Conservation (phyloP, 2,113 vertebrate species). For the Ctenomys sociabilis region DNA sequence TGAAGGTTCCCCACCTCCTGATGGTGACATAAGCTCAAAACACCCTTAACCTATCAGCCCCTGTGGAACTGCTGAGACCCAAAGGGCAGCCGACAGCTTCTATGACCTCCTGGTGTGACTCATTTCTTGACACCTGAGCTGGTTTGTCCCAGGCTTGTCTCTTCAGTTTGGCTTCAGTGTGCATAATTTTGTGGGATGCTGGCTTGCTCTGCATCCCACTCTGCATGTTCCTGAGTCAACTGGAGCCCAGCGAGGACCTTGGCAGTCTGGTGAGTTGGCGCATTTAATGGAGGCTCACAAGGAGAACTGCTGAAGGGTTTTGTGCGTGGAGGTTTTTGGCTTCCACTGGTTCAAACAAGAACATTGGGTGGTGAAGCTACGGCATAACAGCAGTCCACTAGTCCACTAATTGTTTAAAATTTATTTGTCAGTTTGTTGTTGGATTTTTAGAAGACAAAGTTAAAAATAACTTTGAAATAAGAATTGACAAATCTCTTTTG, state of each 20-base stretch:
- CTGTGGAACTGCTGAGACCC: not conserved
- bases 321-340: not conserved
- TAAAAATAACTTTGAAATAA: slow-evolving; percentile 3
- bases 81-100: not conserved
- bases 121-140: not conserved
- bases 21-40: not conserved
- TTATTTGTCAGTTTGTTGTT: slow-evolving; percentile 9
- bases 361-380: not conserved
- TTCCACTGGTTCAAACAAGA: not conserved
- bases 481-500: not conserved
- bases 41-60: not conserved
- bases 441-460: not conserved
- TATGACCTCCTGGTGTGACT: not conserved
- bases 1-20: not conserved
- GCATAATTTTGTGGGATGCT: not conserved
- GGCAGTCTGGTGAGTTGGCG: no score
- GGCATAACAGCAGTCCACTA: not conserved
- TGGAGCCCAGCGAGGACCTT: not conserved
- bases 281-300: not conserved
- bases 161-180: no score
- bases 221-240: not conserved
- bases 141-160: not conserved
- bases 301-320: not conserved
- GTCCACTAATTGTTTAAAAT: not conserved
- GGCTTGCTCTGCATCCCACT: not conserved